phyloP scores from a whole-genome alignment of 2,797 vertebrate species.

The Hozukius guyotensis region DNA sequence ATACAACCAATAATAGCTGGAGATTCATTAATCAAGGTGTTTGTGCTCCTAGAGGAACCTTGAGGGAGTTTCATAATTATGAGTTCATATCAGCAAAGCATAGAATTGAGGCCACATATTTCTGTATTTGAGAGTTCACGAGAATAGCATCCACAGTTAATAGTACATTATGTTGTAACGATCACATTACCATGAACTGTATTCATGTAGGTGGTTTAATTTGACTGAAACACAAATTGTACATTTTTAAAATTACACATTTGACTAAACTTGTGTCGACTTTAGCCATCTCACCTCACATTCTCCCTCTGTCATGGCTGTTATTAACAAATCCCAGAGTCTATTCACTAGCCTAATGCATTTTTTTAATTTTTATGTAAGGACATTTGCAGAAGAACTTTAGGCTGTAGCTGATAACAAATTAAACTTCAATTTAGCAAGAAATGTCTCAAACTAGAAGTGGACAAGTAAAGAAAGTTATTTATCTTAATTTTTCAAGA shows the following conservation, averaged over 20 bases:
- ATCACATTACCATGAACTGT: background rate
- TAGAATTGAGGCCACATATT: constrained; percentile 33
- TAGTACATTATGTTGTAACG: background rate
- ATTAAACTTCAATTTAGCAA: background rate
- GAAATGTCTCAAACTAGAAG: background rate
- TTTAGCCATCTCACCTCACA: background rate
- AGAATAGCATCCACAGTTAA: background rate
- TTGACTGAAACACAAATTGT: background rate
- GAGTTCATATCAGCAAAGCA: constrained; percentile 22
- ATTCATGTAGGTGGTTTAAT: background rate
- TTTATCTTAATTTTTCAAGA: no score
- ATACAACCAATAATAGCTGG: constrained; percentile 49
- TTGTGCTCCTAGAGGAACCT: constrained; percentile 58
- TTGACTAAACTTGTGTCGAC: background rate
- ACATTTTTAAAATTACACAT: background rate
- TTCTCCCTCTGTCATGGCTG: background rate
- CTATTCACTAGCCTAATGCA: background rate
- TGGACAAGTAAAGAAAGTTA: background rate
- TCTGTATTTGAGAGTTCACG: background rate
- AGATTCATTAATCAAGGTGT: constrained; percentile 73
- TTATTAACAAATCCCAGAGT: background rate
- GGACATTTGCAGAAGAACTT: background rate
- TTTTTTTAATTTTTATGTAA: background rate
- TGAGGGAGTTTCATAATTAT: constrained; percentile 64
- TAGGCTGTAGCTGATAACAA: background rate